Base-by-base conservation (phyloP, 2,113 vertebrate species). In the Antigone vipio region DNA sequence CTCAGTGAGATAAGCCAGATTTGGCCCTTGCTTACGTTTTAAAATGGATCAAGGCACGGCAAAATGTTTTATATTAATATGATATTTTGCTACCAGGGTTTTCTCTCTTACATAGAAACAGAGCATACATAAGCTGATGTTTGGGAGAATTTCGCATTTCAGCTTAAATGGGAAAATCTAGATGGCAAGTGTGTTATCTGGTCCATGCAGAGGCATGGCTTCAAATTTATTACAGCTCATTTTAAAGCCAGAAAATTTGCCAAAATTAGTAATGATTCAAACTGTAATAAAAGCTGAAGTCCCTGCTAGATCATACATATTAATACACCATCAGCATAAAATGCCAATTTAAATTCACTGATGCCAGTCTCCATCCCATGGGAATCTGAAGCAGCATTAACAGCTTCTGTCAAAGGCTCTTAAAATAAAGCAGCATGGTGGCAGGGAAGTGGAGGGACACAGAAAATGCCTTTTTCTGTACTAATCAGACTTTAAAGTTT, bases 231-330 rank as follows among this genome's bases (percentile, higher is more conserved):
- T 92, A 52, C 9, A 56, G 74, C 47, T 86, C 47, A 64, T 92
- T 86, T 86, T 95, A 56, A 80, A 89, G 40, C 10, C 78, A 95
- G 63, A 90, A 96, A 56, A 83, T 42, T 74, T 92, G 71, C 74
- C 34, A 79, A 92, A 96, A 95, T 95, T 80, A 74, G 27, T 89
- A 88, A 77, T 74, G 44, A 90, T 92, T 82, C 63, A 63, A 90
- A 90, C 66, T 71, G 45, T 56, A 92, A 72, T 77, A 96, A 95
- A 94, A 86, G 55, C 47, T 64, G 27, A 90, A 88, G 73, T 71
- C 67, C 23, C 47, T 83, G 23, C 14, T 90, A 76, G 71, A 59
- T 83, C 62, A 88, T 85, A 60, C 49, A 83, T 92, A 92, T 88
- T 93, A 94, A 91, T 69, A 56, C 32, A 35, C 17, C 21, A 90